phyloP scores from a whole-genome alignment of 2,888 invertebrate species.

The Meloe dianella region DNA sequence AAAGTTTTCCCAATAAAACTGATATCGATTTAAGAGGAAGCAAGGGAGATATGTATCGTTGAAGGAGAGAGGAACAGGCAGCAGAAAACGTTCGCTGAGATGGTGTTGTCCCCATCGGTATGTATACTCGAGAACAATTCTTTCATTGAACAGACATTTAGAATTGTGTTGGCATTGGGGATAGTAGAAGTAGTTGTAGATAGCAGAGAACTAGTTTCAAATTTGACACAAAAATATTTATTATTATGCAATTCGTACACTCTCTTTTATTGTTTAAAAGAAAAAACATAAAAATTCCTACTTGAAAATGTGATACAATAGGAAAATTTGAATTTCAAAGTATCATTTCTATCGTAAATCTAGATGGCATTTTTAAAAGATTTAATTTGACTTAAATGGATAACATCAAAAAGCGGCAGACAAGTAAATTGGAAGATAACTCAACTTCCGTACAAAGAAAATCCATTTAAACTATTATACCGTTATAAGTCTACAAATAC shows the following conservation, averaged over 20 bases:
- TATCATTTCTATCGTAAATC: background rate
- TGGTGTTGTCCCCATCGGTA: background rate
- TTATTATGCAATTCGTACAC: too few species aligned
- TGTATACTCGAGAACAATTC: background rate
- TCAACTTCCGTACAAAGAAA: constrained; percentile 11
- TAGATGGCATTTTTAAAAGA: constrained; percentile 5
- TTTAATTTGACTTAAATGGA: constrained; percentile 6
- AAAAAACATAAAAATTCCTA: too few species aligned
- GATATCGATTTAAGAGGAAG: constrained; percentile 36
- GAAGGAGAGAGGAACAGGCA: background rate
- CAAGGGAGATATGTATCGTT: background rate
- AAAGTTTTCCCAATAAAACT: constrained; percentile 40
- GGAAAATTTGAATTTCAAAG: background rate
- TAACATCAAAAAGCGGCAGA: constrained; percentile 9
- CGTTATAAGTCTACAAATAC: background rate
- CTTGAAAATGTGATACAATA: background rate
- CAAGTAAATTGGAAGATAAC: constrained; percentile 21
- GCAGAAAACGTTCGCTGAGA: background rate
- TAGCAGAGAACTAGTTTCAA: too few species aligned
- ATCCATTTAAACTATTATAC: constrained; percentile 3
- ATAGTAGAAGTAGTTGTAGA: too few species aligned
- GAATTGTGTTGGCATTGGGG: too few species aligned
- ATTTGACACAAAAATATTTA: too few species aligned
- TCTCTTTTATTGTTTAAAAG: too few species aligned
- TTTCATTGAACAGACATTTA: too few species aligned